Conservation (phyloP, 2,113 vertebrate genomes). For the Rhombomys opimus region DNA sequence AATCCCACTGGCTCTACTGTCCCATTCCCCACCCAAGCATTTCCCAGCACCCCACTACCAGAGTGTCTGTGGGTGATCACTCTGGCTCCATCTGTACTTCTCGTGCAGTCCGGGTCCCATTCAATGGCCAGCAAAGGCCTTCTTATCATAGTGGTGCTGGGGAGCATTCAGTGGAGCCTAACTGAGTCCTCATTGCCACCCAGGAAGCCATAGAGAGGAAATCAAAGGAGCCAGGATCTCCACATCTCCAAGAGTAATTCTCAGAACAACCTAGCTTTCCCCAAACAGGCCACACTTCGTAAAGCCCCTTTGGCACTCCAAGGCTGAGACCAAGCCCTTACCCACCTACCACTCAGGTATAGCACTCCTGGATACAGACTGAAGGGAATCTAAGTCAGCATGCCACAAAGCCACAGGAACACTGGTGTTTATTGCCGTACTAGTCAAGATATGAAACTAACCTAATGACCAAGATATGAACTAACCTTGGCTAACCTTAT, state of each 20-base stretch:
- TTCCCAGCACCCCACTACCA: background rate
- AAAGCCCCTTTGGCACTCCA: background rate
- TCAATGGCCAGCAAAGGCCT: too few species aligned
- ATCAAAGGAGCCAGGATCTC: background rate
- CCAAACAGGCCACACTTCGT: background rate
- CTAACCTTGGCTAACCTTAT: too few species aligned
- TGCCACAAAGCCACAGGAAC: background rate
- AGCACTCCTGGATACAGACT: background rate
- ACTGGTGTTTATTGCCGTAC: background rate
- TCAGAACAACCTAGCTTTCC: background rate
- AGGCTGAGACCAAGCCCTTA: background rate
- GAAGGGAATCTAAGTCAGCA: background rate
- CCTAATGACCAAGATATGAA: too few species aligned
- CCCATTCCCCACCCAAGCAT: background rate
- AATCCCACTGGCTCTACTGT: background rate
- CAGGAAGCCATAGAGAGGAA: background rate
- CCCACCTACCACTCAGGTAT: background rate
- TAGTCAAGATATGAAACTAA: background rate
- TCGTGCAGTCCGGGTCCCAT: background rate
- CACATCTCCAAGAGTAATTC: background rate
- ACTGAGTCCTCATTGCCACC: background rate
- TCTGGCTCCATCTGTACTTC: background rate
- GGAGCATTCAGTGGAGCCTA: background rate
- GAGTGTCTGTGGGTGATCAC: too few species aligned
- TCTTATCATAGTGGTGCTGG: background rate